phyloP scores from a whole-genome alignment of 2,888 invertebrate species.

The Tachina grossa region DNA sequence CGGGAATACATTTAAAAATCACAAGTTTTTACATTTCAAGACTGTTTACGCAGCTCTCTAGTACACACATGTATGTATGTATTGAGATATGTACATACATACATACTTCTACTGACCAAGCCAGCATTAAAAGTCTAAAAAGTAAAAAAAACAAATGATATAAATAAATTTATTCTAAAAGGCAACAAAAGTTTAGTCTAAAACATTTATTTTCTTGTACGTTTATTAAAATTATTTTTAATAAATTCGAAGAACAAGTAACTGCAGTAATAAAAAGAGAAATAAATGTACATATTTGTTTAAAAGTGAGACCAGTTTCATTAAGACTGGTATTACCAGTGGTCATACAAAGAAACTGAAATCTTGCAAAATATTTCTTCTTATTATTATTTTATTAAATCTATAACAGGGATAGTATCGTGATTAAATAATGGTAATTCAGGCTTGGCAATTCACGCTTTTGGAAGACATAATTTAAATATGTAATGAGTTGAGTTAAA shows the following conservation, averaged over 20 bases:
- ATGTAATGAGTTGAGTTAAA: too few species aligned
- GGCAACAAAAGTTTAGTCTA: not conserved
- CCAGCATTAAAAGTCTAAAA: constrained; percentile 19
- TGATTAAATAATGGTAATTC: not conserved
- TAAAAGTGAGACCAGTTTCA: constrained; percentile 62
- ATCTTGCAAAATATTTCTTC: constrained; percentile 42
- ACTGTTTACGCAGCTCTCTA: too few species aligned
- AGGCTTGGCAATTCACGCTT: not conserved
- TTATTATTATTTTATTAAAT: constrained; percentile 12
- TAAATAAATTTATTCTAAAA: constrained; percentile 21
- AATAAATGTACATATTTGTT: constrained; percentile 53
- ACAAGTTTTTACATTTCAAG: too few species aligned
- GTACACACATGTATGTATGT: too few species aligned
- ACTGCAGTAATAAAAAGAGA: constrained; percentile 2
- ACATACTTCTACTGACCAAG: constrained; percentile 11
- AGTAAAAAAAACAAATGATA: not conserved
- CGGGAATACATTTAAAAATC: too few species aligned
- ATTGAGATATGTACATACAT: not conserved
- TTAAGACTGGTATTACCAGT: constrained; percentile 35
- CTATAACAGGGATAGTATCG: not conserved
- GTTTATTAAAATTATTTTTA: constrained; percentile 18
- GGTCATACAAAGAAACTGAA: constrained; percentile 46
- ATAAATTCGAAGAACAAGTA: constrained; percentile 35
- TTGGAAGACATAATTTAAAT: not conserved
- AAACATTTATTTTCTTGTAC: constrained; percentile 34